phyloP scores from a whole-genome alignment of 2,113 vertebrate species.

The Clupea harengus region DNA sequence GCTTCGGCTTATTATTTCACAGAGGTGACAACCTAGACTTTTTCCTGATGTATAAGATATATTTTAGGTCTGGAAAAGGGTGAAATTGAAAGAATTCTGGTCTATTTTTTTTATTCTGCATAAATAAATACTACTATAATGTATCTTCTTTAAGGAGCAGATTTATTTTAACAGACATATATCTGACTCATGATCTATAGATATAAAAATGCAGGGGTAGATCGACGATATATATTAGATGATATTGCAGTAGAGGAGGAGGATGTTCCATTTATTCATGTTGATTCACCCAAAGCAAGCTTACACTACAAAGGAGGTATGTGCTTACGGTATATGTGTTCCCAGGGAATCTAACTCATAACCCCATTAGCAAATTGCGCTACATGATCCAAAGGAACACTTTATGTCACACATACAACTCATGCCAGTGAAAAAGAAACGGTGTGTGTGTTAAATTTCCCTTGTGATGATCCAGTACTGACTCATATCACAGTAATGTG shows the following conservation, averaged over 20 bases:
- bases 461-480: not conserved
- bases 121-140: no score
- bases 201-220: not conserved
- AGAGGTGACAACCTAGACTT: not conserved
- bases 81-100: not conserved
- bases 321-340: not conserved
- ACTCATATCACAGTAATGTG: not conserved
- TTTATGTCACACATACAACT: not conserved
- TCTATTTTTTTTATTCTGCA: no score
- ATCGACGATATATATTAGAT: not conserved
- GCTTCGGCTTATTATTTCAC: not conserved
- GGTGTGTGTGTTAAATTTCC: conserved; percentile 17
- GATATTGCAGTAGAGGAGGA: not conserved
- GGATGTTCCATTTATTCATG: not conserved
- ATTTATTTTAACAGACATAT: not conserved
- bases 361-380: not conserved
- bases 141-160: no score
- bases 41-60: not conserved
- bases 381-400: not conserved
- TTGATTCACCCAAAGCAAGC: not conserved
- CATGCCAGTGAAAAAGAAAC: no score
- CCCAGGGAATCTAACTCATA: not conserved
- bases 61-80: not conserved
- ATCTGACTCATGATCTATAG: not conserved
- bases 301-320: not conserved